These are phyloP conservation scores for Ditula angustiorana DNA, from an alignment of 2,888 invertebrate species.

Conservation along the genomic window DNA sequence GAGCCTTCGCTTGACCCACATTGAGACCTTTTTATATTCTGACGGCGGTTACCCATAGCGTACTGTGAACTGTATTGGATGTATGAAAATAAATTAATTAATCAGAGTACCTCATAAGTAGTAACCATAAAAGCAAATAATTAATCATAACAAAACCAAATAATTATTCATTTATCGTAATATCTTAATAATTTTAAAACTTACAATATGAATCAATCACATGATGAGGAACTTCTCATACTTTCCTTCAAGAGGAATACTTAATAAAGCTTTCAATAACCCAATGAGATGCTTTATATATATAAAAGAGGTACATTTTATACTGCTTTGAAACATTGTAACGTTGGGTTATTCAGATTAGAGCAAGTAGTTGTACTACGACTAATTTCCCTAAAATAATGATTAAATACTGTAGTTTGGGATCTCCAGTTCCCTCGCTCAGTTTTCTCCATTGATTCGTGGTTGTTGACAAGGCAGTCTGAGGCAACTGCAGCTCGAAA, in stretches of 20 bases:
- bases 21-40: constrained; percentile 1
- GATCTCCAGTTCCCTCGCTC: constrained; percentile 5
- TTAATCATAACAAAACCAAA: neutral
- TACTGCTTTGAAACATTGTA: neutral
- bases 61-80: neutral
- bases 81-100: neutral
- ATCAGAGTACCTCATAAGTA: too few species aligned
- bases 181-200: too few species aligned
- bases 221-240: too few species aligned
- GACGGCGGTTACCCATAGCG: neutral
- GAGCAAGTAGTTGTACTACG: neutral
- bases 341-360: neutral
- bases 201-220: too few species aligned
- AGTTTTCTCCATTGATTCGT: neutral
- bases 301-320: neutral
- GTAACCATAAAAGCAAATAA: neutral
- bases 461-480: neutral
- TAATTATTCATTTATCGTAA: too few species aligned
- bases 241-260: too few species aligned
- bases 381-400: neutral
- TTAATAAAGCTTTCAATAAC: too few species aligned
- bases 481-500: neutral
- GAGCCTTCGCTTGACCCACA: constrained; percentile 17
- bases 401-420: neutral
- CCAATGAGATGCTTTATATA: too few species aligned